Conservation (phyloP, 2,113 vertebrate genomes). For the Centropristis striata region DNA sequence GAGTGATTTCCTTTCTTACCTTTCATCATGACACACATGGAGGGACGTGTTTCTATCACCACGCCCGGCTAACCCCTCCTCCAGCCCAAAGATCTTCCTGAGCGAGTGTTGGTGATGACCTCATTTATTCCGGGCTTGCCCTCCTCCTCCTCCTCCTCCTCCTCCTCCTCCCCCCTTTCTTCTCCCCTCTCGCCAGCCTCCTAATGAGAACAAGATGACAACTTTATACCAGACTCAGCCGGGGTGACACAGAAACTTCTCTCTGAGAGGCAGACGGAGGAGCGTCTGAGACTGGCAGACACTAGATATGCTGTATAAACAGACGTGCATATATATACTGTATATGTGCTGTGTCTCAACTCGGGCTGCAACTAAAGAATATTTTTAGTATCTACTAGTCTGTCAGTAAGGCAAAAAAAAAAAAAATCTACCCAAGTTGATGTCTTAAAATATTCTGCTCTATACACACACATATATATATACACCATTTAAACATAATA, state of each 20-base stretch:
- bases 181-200: conserved; percentile 55
- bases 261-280: conserved; percentile 4
- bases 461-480: no score
- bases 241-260: conserved; percentile 45
- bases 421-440: not conserved
- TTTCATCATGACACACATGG: not conserved
- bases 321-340: not conserved
- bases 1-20: not conserved
- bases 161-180: not conserved
- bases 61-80: conserved; percentile 23
- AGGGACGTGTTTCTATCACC: conserved; percentile 12
- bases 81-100: conserved; percentile 24
- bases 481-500: no score
- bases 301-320: not conserved
- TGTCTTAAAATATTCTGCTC: not conserved
- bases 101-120: conserved; percentile 66
- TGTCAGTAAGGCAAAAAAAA: not conserved
- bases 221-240: conserved; percentile 38
- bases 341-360: not conserved
- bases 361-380: no score
- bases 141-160: conserved; percentile 11
- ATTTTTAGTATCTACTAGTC: not conserved
- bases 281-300: not conserved
- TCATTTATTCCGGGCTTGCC: conserved; percentile 76
- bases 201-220: conserved; percentile 80